phyloP scores from a whole-genome alignment of 2,888 invertebrate genomes.

The Neuroscelio doddi region DNA sequence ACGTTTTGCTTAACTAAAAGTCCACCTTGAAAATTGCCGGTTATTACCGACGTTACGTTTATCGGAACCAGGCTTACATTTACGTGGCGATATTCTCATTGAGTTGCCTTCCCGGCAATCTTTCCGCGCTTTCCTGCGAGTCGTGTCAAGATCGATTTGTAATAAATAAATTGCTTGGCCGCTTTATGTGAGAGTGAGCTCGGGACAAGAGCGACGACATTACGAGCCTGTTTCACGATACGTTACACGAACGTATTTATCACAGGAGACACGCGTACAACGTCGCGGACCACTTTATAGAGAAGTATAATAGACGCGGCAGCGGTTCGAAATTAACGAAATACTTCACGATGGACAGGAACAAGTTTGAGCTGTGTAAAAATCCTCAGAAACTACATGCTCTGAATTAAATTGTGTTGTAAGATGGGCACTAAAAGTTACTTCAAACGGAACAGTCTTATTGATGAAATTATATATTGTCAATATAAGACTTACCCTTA shows the following conservation, averaged over 20 bases:
- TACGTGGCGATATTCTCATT: slow-evolving; percentile 37
- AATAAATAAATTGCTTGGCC: slow-evolving; percentile 42
- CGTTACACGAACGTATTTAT: slow-evolving; percentile 47
- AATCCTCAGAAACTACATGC: slow-evolving; percentile 6
- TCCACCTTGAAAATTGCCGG: slow-evolving; percentile 69
- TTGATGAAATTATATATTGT: too few relatives aligned
- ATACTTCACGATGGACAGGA: slow-evolving; percentile 38
- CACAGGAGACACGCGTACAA: slow-evolving; percentile 48
- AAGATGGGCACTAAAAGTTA: too few relatives aligned
- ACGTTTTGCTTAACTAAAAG: slow-evolving; percentile 66
- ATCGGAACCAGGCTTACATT: slow-evolving; percentile 63
- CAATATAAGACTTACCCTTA: slow-evolving; percentile 93
- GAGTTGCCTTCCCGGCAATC: slow-evolving; percentile 1
- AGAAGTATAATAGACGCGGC: slow-evolving; percentile 35
- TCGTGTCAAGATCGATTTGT: slow-evolving; percentile 39
- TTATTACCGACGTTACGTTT: slow-evolving; percentile 65
- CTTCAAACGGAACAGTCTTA: too few relatives aligned
- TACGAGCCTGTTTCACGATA: slow-evolving; percentile 40
- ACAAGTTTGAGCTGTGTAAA: slow-evolving; percentile 2
- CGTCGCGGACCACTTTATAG: slow-evolving; percentile 39
- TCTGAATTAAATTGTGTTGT: slow-evolving; percentile 14
- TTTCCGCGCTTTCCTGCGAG: slow-evolving; percentile 3
- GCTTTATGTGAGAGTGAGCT: slow-evolving; percentile 26
- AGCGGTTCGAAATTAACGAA: slow-evolving; percentile 39
- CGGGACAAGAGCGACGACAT: slow-evolving; percentile 38